These are phyloP conservation scores for Meleagris gallopavo DNA, from an alignment of 2,113 vertebrate species.

Conservation along the genomic window DNA sequence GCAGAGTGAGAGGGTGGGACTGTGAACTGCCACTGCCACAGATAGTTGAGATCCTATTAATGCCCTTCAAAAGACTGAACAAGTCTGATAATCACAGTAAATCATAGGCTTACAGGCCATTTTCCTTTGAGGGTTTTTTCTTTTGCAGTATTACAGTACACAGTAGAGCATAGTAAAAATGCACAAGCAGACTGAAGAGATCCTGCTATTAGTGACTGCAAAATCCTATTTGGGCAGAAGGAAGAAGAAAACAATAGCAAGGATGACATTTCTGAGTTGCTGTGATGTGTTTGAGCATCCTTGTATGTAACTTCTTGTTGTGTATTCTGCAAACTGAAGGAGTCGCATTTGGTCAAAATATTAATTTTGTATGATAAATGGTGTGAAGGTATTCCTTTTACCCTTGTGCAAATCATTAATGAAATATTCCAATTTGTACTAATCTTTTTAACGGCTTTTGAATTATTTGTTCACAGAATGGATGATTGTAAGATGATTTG, in stretches of 20 bases:
- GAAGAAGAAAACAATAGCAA: neutral
- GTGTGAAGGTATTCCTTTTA: neutral
- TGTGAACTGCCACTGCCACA: neutral
- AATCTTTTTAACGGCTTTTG: neutral
- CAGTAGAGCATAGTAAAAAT: neutral
- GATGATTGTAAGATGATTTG: neutral
- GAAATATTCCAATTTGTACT: neutral
- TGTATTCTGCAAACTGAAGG: neutral
- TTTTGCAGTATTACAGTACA: neutral
- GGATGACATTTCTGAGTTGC: neutral
- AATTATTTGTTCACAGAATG: neutral
- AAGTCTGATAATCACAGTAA: neutral
- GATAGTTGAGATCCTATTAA: neutral
- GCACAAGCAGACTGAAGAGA: neutral
- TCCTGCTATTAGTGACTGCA: neutral
- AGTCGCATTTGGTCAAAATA: neutral
- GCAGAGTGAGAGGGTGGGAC: fast-evolving
- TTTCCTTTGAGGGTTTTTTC: neutral
- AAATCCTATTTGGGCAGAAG: neutral
- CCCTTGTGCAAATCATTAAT: neutral
- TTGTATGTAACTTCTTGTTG: neutral
- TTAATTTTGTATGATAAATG: neutral
- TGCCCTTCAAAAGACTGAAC: neutral
- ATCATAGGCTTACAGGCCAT: neutral
- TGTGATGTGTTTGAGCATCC: neutral